Conservation (phyloP, 2,113 vertebrate species). For the Gnathonemus longibarbis region DNA sequence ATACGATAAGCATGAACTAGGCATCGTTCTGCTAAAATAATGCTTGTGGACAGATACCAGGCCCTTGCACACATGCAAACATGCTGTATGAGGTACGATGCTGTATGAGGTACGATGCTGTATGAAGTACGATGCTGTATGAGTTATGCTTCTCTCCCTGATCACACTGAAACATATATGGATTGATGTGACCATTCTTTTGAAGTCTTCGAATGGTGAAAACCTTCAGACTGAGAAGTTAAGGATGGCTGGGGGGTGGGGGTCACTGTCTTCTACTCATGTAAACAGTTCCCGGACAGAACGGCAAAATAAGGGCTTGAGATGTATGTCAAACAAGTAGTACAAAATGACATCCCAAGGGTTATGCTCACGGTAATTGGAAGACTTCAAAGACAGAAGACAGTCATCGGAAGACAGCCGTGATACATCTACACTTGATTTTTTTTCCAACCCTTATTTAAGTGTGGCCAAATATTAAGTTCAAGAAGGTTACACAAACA, state of each 20-base stretch:
- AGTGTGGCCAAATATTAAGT: constrained; percentile 62
- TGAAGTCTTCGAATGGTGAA: constrained; percentile 2
- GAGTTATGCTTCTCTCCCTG: neutral
- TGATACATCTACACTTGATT: constrained; percentile 37
- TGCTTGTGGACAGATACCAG: neutral
- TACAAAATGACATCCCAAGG: neutral
- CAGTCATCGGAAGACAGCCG: constrained; percentile 25
- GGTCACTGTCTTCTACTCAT: neutral
- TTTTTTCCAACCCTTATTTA: constrained; percentile 46
- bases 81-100: neutral
- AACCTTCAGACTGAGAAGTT: neutral
- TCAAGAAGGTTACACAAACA: constrained; percentile 65
- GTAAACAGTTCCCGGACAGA: constrained; percentile 5
- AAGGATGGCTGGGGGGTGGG: neutral
- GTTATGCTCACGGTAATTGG: constrained; percentile 8
- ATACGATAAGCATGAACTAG: neutral
- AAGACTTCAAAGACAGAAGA: constrained; percentile 22
- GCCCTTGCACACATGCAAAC: neutral
- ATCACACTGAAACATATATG: neutral
- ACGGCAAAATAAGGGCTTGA: neutral
- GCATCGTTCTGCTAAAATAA: neutral
- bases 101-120: neutral
- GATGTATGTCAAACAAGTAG: constrained; percentile 6
- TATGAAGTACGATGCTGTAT: neutral
- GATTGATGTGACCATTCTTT: neutral